Percentiles rank a stretch among this genome's conserved stretches.
Conservation (phyloP, 2,113 vertebrate species). For the Corythoichthys haematopterus region DNA sequence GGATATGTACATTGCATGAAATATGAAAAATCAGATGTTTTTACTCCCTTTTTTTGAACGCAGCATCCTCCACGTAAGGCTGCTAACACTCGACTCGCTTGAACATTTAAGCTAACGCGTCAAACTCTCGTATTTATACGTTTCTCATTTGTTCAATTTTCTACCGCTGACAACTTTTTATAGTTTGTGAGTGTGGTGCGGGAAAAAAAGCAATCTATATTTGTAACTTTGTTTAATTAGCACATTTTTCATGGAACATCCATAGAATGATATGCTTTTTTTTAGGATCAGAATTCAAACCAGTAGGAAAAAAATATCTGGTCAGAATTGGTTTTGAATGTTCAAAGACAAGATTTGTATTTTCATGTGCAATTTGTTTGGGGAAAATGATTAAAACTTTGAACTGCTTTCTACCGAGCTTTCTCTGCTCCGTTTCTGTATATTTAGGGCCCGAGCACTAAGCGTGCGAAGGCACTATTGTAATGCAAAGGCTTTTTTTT, state of each 20-base stretch:
- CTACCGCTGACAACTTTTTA: constrained; percentile 24
- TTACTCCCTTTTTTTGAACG: constrained; percentile 16
- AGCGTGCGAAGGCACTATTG: too few species aligned
- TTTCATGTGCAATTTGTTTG: constrained; percentile 45
- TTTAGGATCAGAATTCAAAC: constrained; percentile 37
- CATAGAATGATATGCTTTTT: constrained; percentile 33
- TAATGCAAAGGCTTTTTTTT: too few species aligned
- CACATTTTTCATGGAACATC: constrained; percentile 36
- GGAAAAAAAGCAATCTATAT: constrained; percentile 54
- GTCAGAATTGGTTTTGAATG: constrained; percentile 43
- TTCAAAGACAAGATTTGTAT: constrained; percentile 5
- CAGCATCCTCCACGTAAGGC: constrained; percentile 46
- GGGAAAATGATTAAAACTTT: constrained; percentile 38
- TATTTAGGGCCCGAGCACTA: too few species aligned
- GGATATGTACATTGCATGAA: neutral
- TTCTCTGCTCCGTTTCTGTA: too few species aligned
- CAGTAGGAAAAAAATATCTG: constrained; percentile 41
- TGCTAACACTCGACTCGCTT: constrained; percentile 38
- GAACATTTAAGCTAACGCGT: constrained; percentile 10
- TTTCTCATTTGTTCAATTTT: constrained; percentile 43
- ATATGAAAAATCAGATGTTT: neutral
- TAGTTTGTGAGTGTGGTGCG: constrained; percentile 45
- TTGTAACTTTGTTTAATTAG: constrained; percentile 63
- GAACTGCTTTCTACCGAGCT: neutral
- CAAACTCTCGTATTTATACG: constrained; percentile 15